Conservation (phyloP, 2,797 vertebrate genomes). For the Lacerta bilineata region DNA sequence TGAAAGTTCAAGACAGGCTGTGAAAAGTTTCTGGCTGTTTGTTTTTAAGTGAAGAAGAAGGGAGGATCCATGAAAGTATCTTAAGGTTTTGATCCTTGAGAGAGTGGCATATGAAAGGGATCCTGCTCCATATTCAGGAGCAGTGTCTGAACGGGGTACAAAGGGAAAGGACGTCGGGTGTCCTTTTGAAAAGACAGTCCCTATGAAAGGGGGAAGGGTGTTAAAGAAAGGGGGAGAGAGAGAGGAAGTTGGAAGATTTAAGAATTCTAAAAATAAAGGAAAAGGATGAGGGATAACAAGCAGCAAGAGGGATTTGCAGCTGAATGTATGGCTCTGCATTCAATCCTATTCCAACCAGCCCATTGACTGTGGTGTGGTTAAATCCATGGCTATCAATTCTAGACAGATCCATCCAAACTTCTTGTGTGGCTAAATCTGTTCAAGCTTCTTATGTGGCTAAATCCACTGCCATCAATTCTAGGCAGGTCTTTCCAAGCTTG, state of each 20-base stretch:
- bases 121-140: conserved; percentile 57
- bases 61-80: conserved; percentile 3
- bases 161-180: conserved; percentile 35
- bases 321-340: neutral
- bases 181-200: conserved; percentile 34
- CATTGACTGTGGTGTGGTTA: neutral
- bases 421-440: too few species aligned
- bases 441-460: neutral
- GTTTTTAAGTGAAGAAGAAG: neutral
- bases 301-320: neutral
- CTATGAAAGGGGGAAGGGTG: neutral
- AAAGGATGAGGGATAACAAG: neutral
- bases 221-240: neutral
- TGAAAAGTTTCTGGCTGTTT: neutral
- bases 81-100: conserved; percentile 56
- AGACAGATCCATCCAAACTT: too few species aligned
- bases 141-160: conserved; percentile 35
- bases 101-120: conserved; percentile 48
- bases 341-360: neutral
- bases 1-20: neutral
- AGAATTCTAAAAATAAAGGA: conserved; percentile 13
- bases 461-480: too few species aligned
- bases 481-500: too few species aligned
- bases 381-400: neutral
- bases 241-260: neutral